Evolutionary conservation across 2,797 vertebrate genomes (phyloP).

Genomic region (Hirundo rustica): DNA sequence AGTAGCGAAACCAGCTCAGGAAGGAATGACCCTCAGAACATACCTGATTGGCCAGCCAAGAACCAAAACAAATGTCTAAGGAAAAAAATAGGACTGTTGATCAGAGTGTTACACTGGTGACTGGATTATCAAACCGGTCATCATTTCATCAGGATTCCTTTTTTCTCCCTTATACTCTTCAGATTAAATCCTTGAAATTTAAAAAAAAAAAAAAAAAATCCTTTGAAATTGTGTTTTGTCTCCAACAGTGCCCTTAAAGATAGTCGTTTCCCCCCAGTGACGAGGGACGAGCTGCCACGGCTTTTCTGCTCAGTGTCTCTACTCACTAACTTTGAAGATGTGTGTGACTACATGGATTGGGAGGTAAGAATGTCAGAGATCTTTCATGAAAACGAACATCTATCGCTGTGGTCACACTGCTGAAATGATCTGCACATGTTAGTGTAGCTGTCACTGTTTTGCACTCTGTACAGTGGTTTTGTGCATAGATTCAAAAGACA

Average conservation of each 20-base stretch:
- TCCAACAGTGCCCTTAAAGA: conserved; percentile 99
- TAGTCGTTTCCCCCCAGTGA: conserved; percentile 99
- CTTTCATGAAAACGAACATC: background rate
- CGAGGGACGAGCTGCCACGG: conserved; percentile 99
- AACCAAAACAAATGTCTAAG: background rate
- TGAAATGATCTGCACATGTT: background rate
- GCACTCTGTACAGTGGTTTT: background rate
- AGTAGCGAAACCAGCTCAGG: conserved; percentile 1
- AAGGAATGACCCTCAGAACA: conserved; percentile 9
- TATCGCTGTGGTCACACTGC: background rate
- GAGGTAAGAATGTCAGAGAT: conserved; percentile 84
- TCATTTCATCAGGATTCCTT: background rate
- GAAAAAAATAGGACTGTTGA: background rate
- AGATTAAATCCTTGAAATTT: conserved; percentile 11
- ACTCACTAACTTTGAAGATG: conserved; percentile 99
- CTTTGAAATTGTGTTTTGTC: conserved; percentile 70
- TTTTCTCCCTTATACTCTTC: conserved; percentile 14
- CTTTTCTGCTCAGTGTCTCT: conserved; percentile 99
- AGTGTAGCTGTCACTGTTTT: background rate
- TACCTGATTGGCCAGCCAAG: background rate
- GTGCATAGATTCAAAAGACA: background rate
- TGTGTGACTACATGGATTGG: conserved; percentile 99
- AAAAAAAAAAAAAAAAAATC: background rate
- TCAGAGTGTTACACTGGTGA: background rate
- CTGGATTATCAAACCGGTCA: conserved; percentile 8